phyloP scores from a whole-genome alignment of 2,888 invertebrate species.

The Nephrotoma guestfalica region DNA sequence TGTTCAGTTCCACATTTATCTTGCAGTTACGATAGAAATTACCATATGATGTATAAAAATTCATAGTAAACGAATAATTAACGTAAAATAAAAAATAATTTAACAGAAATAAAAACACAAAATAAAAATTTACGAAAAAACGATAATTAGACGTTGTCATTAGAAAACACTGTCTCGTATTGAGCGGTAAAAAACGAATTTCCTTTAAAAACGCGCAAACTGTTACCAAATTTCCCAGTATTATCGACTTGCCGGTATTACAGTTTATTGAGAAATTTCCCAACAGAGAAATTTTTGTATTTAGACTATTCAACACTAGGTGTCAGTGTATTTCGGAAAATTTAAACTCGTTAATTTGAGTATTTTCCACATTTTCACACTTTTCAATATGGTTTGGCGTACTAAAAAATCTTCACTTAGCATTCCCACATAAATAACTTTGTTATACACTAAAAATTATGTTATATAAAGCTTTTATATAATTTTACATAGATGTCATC shows the following conservation, averaged over 20 bases:
- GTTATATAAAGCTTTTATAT: background rate
- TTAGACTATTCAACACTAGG: background rate
- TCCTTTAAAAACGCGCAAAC: background rate
- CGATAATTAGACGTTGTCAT: background rate
- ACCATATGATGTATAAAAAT: background rate
- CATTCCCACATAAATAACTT: background rate
- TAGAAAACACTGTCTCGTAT: background rate
- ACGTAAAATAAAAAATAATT: background rate
- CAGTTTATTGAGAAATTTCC: background rate
- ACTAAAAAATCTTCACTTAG: background rate
- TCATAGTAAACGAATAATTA: background rate
- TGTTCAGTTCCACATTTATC: constrained; percentile 23
- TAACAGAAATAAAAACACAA: background rate
- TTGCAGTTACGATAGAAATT: constrained; percentile 20
- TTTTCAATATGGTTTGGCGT: background rate
- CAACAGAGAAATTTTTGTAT: too few relatives aligned
- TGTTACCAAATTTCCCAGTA: background rate
- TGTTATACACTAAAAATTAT: background rate
- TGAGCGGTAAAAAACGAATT: background rate
- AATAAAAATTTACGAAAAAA: background rate
- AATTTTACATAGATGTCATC: background rate
- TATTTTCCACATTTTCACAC: background rate
- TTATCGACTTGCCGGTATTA: background rate
- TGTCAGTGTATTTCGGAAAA: background rate
- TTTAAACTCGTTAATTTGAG: background rate